Base-by-base conservation (phyloP, 2,888 invertebrate species). In the Acronicta alni region DNA sequence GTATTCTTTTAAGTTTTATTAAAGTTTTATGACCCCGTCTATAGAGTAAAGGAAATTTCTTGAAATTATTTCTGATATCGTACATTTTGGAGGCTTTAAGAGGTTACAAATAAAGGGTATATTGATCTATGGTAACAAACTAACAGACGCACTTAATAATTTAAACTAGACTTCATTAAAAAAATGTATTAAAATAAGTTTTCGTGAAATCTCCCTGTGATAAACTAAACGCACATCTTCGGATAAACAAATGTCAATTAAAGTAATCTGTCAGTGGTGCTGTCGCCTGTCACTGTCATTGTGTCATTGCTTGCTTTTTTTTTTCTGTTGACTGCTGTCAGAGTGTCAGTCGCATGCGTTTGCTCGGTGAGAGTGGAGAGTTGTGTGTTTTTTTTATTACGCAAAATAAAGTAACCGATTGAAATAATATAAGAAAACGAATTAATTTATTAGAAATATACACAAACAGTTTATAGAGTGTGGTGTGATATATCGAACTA, bases 401-500 rank as follows among this genome's bases (percentile, higher is more conserved):
- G 38, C 30, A 62, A 63, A 70, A 59, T 64, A 72, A 77, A 80
- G 73, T 80, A 82, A 70, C 69, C 72, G 67, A 67, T 58, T 62
- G 66, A 64, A 51, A 52, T 57, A 60, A 45, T 60, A 47, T 16
- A 37, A 23, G 38, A 47, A 57, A 46, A 57, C 58, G 4, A 67
- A 51, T 51, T 62, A 52, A 67, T 73, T 56, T 61, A 66, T 66
- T 54, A 58, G 44, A 67, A 48, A 61, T 45, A 47, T 20, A 56
- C 57, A 71, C n/a, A 32, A 63, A 75, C 64, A 53, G 51, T 72
- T 65, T 45, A 42, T 71, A 46, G 59, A 82, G 89, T 90, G 89
- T 57, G 69, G 88, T 91, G 88, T 67, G 63, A 70, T 70, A 68
- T 74, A 78, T 78, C 58, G 82, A 86, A 85, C 85, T 86, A 87